Conservation (phyloP, 2,113 vertebrate species). For the Erythrolamprus reginae region DNA sequence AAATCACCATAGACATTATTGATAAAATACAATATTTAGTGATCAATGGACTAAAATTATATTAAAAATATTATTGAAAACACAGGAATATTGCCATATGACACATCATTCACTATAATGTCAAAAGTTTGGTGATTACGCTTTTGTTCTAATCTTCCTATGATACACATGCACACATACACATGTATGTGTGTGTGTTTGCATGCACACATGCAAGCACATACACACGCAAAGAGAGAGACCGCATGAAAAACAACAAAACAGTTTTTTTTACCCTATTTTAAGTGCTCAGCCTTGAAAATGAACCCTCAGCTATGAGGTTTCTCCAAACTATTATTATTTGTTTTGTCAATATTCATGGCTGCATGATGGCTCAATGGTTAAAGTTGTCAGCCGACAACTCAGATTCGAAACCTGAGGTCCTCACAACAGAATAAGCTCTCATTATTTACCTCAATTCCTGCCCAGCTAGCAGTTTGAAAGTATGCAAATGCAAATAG, state of each 20-base stretch:
- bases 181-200: neutral
- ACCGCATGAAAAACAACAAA: constrained; percentile 8
- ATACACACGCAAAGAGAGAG: neutral
- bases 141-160: neutral
- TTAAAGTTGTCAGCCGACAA: neutral
- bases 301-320: constrained; percentile 22
- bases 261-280: constrained; percentile 27
- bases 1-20: neutral
- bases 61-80: neutral
- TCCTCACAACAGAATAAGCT: neutral
- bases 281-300: constrained; percentile 32
- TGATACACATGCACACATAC: neutral
- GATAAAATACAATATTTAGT: neutral
- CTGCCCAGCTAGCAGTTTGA: neutral
- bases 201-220: neutral
- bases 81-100: neutral
- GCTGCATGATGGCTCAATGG: neutral
- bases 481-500: neutral
- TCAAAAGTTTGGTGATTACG: neutral
- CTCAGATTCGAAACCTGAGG: neutral
- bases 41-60: neutral
- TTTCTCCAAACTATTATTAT: neutral
- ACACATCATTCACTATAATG: neutral
- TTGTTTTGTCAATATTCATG: neutral
- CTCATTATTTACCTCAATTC: neutral